Conservation (phyloP, 2,113 vertebrate genomes). For the Brienomyrus brachyistius region DNA sequence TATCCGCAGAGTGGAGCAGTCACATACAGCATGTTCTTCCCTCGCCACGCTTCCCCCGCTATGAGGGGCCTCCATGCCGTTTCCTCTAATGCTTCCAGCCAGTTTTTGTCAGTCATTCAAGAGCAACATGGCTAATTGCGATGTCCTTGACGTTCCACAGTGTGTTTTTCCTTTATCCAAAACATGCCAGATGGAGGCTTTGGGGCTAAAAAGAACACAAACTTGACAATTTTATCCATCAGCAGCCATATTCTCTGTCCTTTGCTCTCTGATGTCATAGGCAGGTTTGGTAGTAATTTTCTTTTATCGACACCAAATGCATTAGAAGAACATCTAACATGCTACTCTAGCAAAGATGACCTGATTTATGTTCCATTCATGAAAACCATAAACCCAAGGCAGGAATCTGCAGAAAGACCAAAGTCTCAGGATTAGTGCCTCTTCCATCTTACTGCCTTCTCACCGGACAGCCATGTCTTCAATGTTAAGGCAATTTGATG, state of each 20-base stretch:
- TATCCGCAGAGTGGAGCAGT: constrained; percentile 49
- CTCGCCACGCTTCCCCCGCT: constrained; percentile 3
- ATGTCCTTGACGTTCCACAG: constrained; percentile 47
- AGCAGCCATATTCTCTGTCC: neutral
- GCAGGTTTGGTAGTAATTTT: neutral
- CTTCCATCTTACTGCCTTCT: neutral
- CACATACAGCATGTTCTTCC: constrained; percentile 19
- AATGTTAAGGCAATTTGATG: neutral
- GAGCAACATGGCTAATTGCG: constrained; percentile 54
- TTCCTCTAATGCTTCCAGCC: constrained; percentile 43
- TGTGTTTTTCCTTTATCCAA: constrained; percentile 45
- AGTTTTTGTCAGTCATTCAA: constrained; percentile 37
- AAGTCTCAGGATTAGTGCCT: neutral
- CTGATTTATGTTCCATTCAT: neutral
- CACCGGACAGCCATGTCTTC: neutral
- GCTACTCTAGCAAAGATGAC: neutral
- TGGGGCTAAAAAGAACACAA: neutral
- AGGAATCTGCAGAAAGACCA: neutral
- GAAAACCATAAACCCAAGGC: neutral
- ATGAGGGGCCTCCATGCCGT: constrained; percentile 33
- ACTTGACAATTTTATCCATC: neutral
- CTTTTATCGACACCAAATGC: neutral
- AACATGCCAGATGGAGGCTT: constrained; percentile 31
- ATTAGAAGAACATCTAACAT: neutral
- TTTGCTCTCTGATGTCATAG: neutral